Evolutionary conservation across 92 coral and sea anemone genomes (phyloP), one percentile per base, ranked within the genome.

Genomic region (Porites evermanni): DNA sequence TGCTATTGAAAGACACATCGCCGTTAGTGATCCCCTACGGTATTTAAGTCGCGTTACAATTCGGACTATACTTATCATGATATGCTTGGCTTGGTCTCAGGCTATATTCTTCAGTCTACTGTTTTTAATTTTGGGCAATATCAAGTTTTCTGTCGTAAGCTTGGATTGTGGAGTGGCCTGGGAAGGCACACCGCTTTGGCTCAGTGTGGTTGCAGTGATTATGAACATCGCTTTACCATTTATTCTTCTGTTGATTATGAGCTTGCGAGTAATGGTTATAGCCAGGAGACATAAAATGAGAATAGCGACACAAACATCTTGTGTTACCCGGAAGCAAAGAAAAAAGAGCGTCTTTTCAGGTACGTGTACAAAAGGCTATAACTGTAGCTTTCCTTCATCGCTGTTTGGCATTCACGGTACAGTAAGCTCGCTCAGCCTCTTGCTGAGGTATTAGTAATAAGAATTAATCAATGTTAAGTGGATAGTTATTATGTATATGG

Each of bases 111-210:
- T 92, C 78, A 58, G 82, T 19, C 4, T 81, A 10, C 67, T 89
- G 17, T 54, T 91, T 10, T 52, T 75, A 2, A 0, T 67, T 21
- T 72, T 89, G 51, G 89, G 86, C 9, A 51, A 86, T 12, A 69
- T 92, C 12, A 91, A 88, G 64, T 92, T 89, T 74, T 89, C 91
- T 50, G 60, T 70, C 7, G 67, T 70, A 11, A 89, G 95, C 53
- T 64, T 89, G 17, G 95, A 92, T 80, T 92, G 95, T 72, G 95
- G 95, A 0, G 91, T 92, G 9, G 64, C 89, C 2, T 92, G 95
- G 95, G 80, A 89, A 59, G 83, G 86, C 12, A 81, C 92, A 8
- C 95, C 95, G 21, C 69, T 89, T 21, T 92, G 93, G 95, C 88
- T 92, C 12, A 64, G 82, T 70, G 12, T 81, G 12, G 8, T 83